These are phyloP conservation scores for Danaus plexippus DNA, from an alignment of 1,140 invertebrate species.

Conservation along the genomic window DNA sequence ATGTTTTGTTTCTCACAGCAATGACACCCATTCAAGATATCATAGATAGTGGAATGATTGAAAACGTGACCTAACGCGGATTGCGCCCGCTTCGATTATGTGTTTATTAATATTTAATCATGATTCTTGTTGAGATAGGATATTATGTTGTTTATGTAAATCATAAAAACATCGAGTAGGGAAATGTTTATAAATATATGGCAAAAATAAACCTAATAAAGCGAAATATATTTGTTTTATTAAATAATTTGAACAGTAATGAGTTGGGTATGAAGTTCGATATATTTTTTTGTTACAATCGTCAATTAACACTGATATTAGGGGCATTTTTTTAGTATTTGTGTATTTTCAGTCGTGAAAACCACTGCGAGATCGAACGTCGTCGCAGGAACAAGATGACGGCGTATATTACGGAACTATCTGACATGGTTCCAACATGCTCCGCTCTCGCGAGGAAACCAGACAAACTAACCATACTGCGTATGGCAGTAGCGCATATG, in stretches of 20 bases:
- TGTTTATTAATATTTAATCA: slow-evolving; percentile 29
- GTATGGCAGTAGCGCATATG: slow-evolving; percentile 99
- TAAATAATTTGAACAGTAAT: too few species aligned
- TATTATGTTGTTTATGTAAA: slow-evolving; percentile 11
- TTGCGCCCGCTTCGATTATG: slow-evolving; percentile 30
- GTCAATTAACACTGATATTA: too few species aligned
- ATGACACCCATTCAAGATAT: slow-evolving; percentile 19
- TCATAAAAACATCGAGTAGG: too few species aligned
- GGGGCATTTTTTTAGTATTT: slow-evolving; percentile 4
- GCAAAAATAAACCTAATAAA: too few species aligned
- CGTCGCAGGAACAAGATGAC: slow-evolving; percentile 99
- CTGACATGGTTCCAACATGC: slow-evolving; percentile 99
- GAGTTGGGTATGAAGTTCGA: too few species aligned
- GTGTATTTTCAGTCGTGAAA: slow-evolving; percentile 84
- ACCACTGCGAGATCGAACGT: slow-evolving; percentile 99
- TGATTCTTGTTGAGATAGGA: slow-evolving; percentile 29
- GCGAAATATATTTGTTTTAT: too few species aligned
- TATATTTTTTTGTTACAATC: too few species aligned
- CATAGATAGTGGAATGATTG: slow-evolving; percentile 35
- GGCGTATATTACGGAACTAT: slow-evolving; percentile 99
- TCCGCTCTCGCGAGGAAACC: slow-evolving; percentile 97
- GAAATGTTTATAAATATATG: too few species aligned
- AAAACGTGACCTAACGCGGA: slow-evolving; percentile 65
- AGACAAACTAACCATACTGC: slow-evolving; percentile 98
- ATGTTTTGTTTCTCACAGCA: slow-evolving; percentile 6